These are phyloP conservation scores for Ceratitis capitata DNA, from an alignment of 1,140 invertebrate species.

Conservation along the genomic window DNA sequence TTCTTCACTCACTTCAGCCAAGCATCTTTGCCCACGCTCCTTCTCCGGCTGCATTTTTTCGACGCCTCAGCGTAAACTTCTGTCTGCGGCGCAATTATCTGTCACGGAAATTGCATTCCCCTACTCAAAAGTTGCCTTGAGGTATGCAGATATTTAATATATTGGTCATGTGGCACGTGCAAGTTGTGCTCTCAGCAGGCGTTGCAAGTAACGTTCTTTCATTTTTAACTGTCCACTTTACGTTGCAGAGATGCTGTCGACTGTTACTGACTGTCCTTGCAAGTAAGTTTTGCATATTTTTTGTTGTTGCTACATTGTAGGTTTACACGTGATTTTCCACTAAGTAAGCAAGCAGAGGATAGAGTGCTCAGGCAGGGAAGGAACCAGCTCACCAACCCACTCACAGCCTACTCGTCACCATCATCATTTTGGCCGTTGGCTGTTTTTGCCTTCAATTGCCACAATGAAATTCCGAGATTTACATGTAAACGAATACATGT, in stretches of 20 bases:
- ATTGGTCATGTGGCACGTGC: slow-evolving; percentile 34
- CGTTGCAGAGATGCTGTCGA: background rate
- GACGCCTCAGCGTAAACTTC: background rate
- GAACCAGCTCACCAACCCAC: background rate
- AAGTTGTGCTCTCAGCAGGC: background rate
- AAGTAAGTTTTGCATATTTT: background rate
- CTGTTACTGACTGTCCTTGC: background rate
- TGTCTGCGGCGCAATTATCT: background rate
- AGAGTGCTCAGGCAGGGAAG: background rate
- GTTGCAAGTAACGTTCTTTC: background rate
- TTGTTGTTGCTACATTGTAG: background rate
- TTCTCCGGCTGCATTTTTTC: background rate
- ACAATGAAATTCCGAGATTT: slow-evolving; percentile 21
- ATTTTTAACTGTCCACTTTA: background rate
- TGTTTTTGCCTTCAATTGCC: slow-evolving; percentile 1
- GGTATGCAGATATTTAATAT: slow-evolving; percentile 32
- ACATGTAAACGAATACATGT: background rate
- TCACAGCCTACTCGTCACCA: background rate
- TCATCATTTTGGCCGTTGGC: background rate
- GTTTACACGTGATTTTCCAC: slow-evolving; percentile 4
- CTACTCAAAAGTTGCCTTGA: background rate
- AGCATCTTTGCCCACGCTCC: too few relatives aligned
- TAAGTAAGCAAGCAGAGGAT: background rate
- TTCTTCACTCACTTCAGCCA: background rate
- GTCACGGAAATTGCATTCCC: background rate